Conservation (phyloP, 2,888 invertebrate species). For the Heliconius hortense region DNA sequence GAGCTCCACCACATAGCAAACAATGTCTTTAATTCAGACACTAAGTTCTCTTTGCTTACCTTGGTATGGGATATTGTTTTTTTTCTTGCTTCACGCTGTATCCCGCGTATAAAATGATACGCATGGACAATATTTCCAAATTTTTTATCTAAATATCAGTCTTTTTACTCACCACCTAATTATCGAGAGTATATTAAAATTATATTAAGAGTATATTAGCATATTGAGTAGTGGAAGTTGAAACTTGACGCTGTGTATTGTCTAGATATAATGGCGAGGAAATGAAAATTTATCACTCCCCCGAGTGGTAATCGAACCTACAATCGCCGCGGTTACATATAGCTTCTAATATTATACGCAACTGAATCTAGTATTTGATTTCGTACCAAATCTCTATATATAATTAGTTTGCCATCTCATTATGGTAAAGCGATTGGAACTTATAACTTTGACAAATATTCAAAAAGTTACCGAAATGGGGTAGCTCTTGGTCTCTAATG, state of each 20-base stretch:
- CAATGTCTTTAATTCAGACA: not conserved
- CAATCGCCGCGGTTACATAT: not conserved
- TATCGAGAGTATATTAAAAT: too few species aligned
- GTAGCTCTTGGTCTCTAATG: constrained; percentile 12
- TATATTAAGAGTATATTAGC: too few species aligned
- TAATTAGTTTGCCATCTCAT: not conserved
- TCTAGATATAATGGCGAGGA: not conserved
- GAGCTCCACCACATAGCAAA: not conserved
- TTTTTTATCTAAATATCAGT: too few species aligned
- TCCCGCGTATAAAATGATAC: not conserved
- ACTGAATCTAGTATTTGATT: not conserved
- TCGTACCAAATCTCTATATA: not conserved
- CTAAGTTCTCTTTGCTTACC: not conserved
- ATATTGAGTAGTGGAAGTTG: too few species aligned
- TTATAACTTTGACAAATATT: constrained; percentile 23
- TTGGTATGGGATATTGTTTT: not conserved
- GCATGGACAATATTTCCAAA: too few species aligned
- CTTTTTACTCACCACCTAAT: too few species aligned
- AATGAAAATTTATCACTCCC: not conserved
- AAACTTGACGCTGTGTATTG: not conserved
- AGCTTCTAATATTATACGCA: not conserved
- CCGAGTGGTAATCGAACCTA: not conserved
- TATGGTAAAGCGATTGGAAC: constrained; percentile 9
- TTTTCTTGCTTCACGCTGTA: not conserved
- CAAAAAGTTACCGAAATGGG: constrained; percentile 17